A percentile compares a stretch with the other conserved stretches of the same genome.
These are phyloP conservation scores for Aphodius granarius DNA, from an alignment of 2,888 invertebrate species.

Conservation along the genomic window DNA sequence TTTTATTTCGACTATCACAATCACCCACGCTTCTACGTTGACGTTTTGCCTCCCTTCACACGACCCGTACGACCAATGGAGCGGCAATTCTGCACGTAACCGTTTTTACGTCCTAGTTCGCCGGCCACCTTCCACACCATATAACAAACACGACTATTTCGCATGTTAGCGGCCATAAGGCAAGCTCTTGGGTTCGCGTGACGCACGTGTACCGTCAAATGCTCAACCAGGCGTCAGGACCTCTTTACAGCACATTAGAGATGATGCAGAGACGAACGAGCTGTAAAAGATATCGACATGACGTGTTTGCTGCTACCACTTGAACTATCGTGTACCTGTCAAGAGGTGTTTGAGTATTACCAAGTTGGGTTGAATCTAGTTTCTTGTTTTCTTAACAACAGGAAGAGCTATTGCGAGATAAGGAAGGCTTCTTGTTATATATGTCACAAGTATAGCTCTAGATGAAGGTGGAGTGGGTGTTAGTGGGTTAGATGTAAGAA, in stretches of 20 bases:
- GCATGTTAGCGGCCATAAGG: neutral
- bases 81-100: neutral
- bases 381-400: too few relatives aligned
- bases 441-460: too few relatives aligned
- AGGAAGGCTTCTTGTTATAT: too few relatives aligned
- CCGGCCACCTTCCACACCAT: neutral
- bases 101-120: neutral
- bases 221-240: neutral
- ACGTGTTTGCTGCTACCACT: neutral
- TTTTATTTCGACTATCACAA: neutral
- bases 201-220: neutral
- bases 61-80: neutral
- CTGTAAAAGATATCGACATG: neutral
- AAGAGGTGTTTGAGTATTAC: neutral
- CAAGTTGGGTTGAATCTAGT: neutral
- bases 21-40: neutral
- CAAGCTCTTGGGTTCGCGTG: neutral
- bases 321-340: neutral
- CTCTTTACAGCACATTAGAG: neutral
- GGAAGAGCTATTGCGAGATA: too few relatives aligned
- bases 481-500: too few relatives aligned
- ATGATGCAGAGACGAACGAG: neutral
- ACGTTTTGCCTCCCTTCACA: neutral
- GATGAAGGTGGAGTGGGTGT: too few relatives aligned
- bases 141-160: neutral